A percentile compares a stretch with the other conserved stretches of the same genome.
phyloP scores from a whole-genome alignment of 2,888 invertebrate genomes.

The Nematopogon swammerdamellus region DNA sequence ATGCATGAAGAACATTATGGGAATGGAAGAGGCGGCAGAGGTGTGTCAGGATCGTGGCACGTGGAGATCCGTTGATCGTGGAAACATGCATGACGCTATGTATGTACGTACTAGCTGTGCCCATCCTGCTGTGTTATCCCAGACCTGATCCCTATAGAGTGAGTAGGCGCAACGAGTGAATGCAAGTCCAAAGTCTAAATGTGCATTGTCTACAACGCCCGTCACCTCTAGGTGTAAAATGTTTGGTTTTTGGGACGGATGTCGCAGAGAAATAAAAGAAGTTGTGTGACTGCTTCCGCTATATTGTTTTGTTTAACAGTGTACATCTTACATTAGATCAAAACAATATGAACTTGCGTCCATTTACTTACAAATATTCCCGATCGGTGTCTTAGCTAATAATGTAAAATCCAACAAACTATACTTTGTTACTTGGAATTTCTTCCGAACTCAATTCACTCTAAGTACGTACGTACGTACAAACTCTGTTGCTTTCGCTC shows the following conservation, averaged over 20 bases:
- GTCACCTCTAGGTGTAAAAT: too few relatives aligned
- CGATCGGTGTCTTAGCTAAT: background rate
- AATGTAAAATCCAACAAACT: conserved; percentile 1
- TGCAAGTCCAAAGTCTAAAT: too few relatives aligned
- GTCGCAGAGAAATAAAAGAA: background rate
- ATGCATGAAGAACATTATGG: too few relatives aligned
- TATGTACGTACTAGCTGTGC: too few relatives aligned
- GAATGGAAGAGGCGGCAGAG: too few relatives aligned
- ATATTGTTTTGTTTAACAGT: background rate
- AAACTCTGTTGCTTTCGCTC: background rate
- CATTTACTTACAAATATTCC: background rate
- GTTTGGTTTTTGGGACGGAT: background rate
- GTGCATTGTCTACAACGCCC: too few relatives aligned
- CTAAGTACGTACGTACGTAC: background rate
- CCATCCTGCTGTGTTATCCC: too few relatives aligned
- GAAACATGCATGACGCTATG: too few relatives aligned
- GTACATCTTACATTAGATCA: background rate
- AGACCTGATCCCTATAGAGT: too few relatives aligned
- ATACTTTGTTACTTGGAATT: background rate
- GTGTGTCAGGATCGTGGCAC: too few relatives aligned
- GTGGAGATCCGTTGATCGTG: too few relatives aligned
- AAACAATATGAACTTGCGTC: background rate
- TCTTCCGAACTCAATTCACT: background rate
- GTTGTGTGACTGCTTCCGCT: background rate
- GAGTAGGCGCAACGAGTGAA: too few relatives aligned